These are phyloP conservation scores for Hapalemur alaotrensis DNA, from an alignment of 2,797 vertebrate species.

Conservation along the genomic window DNA sequence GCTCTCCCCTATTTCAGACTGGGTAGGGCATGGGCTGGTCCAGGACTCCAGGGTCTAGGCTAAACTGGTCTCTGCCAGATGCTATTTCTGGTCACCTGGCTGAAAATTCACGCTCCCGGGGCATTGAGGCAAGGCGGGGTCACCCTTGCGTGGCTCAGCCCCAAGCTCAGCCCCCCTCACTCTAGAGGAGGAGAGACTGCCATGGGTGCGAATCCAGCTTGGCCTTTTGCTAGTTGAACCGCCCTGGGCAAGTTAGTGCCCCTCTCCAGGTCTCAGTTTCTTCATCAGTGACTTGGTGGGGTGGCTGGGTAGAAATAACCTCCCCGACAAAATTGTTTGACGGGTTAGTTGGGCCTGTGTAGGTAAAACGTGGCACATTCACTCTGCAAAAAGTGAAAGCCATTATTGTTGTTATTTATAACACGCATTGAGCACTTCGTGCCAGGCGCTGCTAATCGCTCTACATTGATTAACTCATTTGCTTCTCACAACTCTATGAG, in stretches of 20 bases:
- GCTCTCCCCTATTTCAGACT: neutral
- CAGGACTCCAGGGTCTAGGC: neutral
- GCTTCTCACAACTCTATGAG: neutral
- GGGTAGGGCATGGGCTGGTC: neutral
- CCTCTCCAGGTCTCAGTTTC: neutral
- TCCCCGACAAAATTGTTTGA: neutral
- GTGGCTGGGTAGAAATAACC: neutral
- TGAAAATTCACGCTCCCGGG: neutral
- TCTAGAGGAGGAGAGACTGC: neutral
- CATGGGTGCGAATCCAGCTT: neutral
- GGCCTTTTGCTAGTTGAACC: neutral
- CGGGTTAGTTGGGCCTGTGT: neutral
- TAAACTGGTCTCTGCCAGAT: neutral
- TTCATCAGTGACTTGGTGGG: neutral
- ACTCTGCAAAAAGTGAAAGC: neutral
- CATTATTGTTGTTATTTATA: neutral
- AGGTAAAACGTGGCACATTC: neutral
- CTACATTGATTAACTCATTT: neutral
- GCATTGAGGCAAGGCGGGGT: neutral
- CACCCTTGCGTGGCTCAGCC: neutral
- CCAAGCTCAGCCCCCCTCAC: neutral
- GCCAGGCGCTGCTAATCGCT: neutral
- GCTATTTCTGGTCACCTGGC: slow-evolving; percentile 21
- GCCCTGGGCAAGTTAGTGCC: neutral
- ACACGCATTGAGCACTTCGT: neutral